Base-by-base conservation (phyloP, 2,797 vertebrate species). In the Pipistrellus pygmaeus region DNA sequence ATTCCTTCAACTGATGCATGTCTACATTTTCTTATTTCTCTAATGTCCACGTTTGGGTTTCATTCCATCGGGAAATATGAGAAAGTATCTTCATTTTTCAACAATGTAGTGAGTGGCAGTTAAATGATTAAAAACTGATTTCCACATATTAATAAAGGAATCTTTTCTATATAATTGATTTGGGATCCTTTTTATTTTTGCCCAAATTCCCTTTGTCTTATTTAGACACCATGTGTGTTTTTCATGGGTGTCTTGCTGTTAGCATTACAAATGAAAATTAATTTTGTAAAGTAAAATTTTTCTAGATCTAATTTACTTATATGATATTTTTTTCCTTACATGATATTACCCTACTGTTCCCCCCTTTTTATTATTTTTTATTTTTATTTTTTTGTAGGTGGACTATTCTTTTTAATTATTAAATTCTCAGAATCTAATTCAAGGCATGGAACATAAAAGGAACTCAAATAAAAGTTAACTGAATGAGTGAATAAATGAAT, bases 341-440 rank as follows among this genome's bases (percentile, higher is more conserved):
- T 44, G 44, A 44, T 44, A 44, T 44, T 44, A 44, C 44, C 44
- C 44, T 44, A 44, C 44, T 44, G 10, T 11, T 10, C 44, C 44
- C 44, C 44, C 10, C 10, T 44, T 44, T 44, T 44, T 9, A 44
- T 44, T 44, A n/a, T n/a, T n/a, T n/a, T n/a, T n/a, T n/a, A n/a
- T n/a, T n/a, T n/a, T n/a, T n/a, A n/a, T n/a, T n/a, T n/a, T n/a
- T n/a, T n/a, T n/a, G 97, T 97, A 87, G 0, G 11, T 96, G 85
- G 64, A 93, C 71, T 90, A 18, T 80, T 93, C 8, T 96, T 96
- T 88, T 84, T 64, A 81, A 95, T 91, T 91, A 41, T 93, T 92
- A 55, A 14, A 69, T 38, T 91, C 81, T 94, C n/a, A 75, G 30
- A 62, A 57, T 51, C 21, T 81, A 87, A 32, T 44, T 77, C 21